Evolutionary conservation across 2,113 vertebrate species (phyloP).

Genomic region (Xenopus laevis): DNA sequence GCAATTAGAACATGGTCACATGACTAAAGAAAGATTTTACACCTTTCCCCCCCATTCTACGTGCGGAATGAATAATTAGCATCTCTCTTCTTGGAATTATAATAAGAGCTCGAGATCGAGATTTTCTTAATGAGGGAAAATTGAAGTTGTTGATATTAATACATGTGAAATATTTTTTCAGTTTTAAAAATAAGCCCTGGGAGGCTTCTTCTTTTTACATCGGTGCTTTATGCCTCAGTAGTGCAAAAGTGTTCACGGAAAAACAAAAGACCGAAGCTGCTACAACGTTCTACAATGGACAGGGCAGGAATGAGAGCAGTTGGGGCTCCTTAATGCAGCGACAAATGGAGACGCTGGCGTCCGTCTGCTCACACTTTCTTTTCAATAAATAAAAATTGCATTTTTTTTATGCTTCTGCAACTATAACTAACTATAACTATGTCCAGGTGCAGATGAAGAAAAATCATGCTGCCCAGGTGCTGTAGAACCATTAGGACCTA

Average conservation of each 20-base stretch:
- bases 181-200: slow-evolving; percentile 69
- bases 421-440: no score
- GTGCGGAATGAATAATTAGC: slow-evolving; percentile 81
- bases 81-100: slow-evolving; percentile 83
- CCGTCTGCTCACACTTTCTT: not conserved
- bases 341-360: not conserved
- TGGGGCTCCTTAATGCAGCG: not conserved
- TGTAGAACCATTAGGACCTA: no score
- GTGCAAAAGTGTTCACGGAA: slow-evolving; percentile 27
- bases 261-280: slow-evolving; percentile 33
- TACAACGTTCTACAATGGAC: not conserved
- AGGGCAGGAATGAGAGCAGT: not conserved
- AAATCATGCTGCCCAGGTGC: no score
- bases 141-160: slow-evolving; percentile 85
- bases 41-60: slow-evolving; percentile 74
- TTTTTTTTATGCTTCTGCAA: no score
- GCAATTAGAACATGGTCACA: slow-evolving; percentile 85
- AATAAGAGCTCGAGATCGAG: slow-evolving; percentile 72
- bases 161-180: slow-evolving; percentile 73
- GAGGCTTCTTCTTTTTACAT: slow-evolving; percentile 60
- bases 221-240: slow-evolving; percentile 30
- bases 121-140: slow-evolving; percentile 86
- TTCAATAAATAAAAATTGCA: no score
- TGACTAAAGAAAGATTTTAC: slow-evolving; percentile 86
- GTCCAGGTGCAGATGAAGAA: no score